These are phyloP conservation scores for Holothuria scabra DNA, from an alignment of 53 echinoderm and acorn worm species.

Conservation along the genomic window DNA sequence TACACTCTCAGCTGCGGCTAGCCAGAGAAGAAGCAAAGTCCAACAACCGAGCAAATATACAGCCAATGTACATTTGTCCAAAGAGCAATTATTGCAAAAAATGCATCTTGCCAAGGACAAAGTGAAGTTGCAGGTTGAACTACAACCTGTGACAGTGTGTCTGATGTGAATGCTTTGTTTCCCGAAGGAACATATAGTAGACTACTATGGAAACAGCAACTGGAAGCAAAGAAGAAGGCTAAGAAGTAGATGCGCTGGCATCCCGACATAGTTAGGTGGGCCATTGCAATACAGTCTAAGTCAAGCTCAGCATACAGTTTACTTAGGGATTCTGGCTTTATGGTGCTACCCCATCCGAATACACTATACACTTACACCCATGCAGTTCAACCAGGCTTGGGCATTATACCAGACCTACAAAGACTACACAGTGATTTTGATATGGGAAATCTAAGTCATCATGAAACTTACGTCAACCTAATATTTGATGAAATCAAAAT, in stretches of 20 bases:
- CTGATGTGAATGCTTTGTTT: too few species aligned
- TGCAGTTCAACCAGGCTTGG: not conserved
- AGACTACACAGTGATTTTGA: not conserved
- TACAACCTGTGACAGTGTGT: too few species aligned
- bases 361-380: constrained; percentile 24
- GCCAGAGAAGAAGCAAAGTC: too few species aligned
- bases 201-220: constrained; percentile 28
- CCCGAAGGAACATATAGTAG: not conserved
- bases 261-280: not conserved
- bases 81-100: too few species aligned
- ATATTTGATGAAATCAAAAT: constrained; percentile 37
- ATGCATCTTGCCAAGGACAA: too few species aligned
- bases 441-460: not conserved
- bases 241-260: not conserved
- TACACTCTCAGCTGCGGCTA: too few species aligned
- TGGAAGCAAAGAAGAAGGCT: not conserved
- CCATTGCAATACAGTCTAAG: too few species aligned
- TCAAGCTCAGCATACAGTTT: too few species aligned
- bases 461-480: not conserved
- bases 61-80: too few species aligned
- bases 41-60: too few species aligned
- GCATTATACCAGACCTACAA: not conserved
- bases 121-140: too few species aligned
- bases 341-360: constrained; percentile 1
- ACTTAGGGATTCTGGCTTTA: not conserved